A percentile compares a stretch with the other conserved stretches of the same genome.
phyloP scores from a whole-genome alignment of 2,797 vertebrate species.

The Triplophysa yarkandensis region DNA sequence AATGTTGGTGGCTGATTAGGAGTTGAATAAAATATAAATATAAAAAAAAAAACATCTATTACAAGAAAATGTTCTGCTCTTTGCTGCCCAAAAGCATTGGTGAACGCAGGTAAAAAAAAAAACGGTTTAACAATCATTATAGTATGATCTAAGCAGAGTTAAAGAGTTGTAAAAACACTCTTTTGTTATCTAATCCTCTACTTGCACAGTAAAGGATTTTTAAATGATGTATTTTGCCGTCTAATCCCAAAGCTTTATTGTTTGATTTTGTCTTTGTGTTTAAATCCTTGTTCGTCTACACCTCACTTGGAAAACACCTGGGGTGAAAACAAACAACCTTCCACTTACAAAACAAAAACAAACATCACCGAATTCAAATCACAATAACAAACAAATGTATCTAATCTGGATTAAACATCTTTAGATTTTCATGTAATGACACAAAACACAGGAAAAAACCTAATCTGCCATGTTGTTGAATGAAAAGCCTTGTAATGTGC shows the following conservation, averaged over 20 bases:
- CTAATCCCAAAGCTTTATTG: conserved; percentile 44
- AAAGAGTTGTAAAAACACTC: conserved; percentile 21
- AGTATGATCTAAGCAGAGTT: conserved; percentile 4
- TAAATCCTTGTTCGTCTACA: conserved; percentile 52
- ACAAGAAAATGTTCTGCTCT: conserved; percentile 12
- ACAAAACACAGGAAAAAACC: conserved; percentile 26
- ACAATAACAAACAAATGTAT: conserved; percentile 32
- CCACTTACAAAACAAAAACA: conserved; percentile 55
- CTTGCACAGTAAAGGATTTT: conserved; percentile 33
- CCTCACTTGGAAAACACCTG: conserved; percentile 52
- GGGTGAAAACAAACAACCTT: conserved; percentile 26
- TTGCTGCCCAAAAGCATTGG: neutral
- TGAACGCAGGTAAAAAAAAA: conserved; percentile 18
- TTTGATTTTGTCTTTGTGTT: conserved; percentile 47
- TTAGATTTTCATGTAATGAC: conserved; percentile 51
- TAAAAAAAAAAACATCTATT: neutral
- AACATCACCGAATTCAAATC: conserved; percentile 19
- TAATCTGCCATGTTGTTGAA: conserved; percentile 1
- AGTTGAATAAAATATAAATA: no score
- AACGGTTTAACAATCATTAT: conserved; percentile 22
- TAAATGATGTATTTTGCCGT: conserved; percentile 27
- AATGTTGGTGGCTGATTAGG: no score
- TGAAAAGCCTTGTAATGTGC: conserved; percentile 5
- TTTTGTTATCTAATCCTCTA: conserved; percentile 44
- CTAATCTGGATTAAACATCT: conserved; percentile 54